These are phyloP conservation scores for Matsumyia berberina DNA, from an alignment of 2,888 invertebrate species.

Conservation along the genomic window DNA sequence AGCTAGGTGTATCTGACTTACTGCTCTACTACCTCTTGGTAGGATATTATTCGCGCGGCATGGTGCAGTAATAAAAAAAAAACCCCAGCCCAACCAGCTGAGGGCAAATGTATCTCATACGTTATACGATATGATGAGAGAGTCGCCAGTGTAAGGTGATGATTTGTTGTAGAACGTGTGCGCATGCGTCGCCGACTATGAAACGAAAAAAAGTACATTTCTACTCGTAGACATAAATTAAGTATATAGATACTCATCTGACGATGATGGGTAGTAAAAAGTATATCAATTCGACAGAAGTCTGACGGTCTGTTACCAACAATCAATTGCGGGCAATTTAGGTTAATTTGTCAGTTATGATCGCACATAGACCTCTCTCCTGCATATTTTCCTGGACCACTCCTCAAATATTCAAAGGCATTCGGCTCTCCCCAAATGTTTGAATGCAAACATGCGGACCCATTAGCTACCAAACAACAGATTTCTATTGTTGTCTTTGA, in stretches of 20 bases:
- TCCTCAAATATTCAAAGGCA: conserved; percentile 42
- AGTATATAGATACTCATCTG: background rate
- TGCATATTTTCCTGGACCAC: conserved; percentile 42
- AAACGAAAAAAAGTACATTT: conserved; percentile 12
- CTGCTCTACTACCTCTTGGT: conserved; percentile 56
- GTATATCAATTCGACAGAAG: background rate
- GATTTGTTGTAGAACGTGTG: conserved; percentile 72
- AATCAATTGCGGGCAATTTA: conserved; percentile 10
- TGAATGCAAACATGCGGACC: conserved; percentile 69
- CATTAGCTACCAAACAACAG: conserved; percentile 76
- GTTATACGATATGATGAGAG: conserved; percentile 60
- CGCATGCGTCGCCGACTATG: conserved; percentile 52
- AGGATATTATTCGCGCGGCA: conserved; percentile 54
- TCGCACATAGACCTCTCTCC: background rate
- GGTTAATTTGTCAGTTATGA: conserved; percentile 28
- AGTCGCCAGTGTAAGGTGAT: conserved; percentile 62
- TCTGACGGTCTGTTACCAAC: no score
- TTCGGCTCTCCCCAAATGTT: conserved; percentile 22
- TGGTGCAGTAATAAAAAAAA: conserved; percentile 20
- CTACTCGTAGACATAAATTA: no score
- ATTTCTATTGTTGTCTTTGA: conserved; percentile 76
- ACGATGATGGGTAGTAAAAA: conserved; percentile 1
- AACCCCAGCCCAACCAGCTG: background rate
- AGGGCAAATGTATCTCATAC: conserved; percentile 50
- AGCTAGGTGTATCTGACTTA: conserved; percentile 51